Base-by-base conservation (phyloP, 2,113 vertebrate genomes). In the Mastomys natalensis region DNA sequence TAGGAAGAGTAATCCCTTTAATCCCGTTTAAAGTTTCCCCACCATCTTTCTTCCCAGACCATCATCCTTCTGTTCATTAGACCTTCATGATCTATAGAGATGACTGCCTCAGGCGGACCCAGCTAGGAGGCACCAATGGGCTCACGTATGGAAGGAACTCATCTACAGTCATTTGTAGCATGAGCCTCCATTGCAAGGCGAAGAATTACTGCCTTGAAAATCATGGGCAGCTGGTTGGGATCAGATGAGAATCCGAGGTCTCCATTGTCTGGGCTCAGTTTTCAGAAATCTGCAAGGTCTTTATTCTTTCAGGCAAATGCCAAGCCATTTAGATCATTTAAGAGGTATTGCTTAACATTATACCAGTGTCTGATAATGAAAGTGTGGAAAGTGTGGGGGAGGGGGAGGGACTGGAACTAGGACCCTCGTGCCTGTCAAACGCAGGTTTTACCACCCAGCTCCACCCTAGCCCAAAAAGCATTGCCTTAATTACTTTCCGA, bases 1-100 rank as follows among this genome's bases (percentile, higher is more conserved):
- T 43, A 91, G 87, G n/a, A 84, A 94, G 53, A 92, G 80, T 40
- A 88, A 45, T 53, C 51, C 74, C 91, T 95, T 51, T 34, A 37
- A 29, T 95, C 26, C 80, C 7, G 2, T 66, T 88, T 95, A 37
- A 24, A 73, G 48, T 21, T 73, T 76, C 66, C 64, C 45, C 45
- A 0, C 34, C 1, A 0, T 72, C 53, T 95, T 93, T 48, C 76
- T 76, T 92, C 64, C 45, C 53, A 15, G 26, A 29, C 19, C 45
- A 2, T 34, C 86, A 29, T 62, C 43, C 76, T 62, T 74, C 40
- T 74, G 2, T 70, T 22, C 43, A 29, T 40, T 24, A 19, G 48
- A 81, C 53, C 55, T 31, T 48, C 51, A 12, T 45, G 55, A 12
- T 53, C 82, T 34, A 19, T 2, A 26, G 53, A 62, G 53, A 45